A percentile compares a stretch with the other conserved stretches of the same genome.
Conservation (phyloP, 2,113 vertebrate genomes). For the Haplotaxodon microlepis region DNA sequence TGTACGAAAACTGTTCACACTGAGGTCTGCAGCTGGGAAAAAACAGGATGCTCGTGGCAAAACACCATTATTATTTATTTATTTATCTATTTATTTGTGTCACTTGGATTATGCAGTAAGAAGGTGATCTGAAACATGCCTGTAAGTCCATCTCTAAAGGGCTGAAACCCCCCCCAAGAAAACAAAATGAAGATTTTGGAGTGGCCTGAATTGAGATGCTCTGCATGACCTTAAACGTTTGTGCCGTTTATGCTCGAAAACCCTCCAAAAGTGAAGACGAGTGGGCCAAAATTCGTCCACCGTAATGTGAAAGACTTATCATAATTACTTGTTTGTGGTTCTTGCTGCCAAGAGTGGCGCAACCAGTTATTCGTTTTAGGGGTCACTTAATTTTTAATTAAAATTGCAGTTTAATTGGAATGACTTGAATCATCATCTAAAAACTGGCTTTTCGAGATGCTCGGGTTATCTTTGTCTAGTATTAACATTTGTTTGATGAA, state of each 20-base stretch:
- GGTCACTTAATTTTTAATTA: neutral
- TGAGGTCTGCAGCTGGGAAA: neutral
- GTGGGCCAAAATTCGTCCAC: neutral
- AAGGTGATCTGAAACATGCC: neutral
- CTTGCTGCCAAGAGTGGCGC: neutral
- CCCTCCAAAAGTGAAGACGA: neutral
- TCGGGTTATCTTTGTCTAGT: neutral
- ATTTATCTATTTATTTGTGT: neutral
- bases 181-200: neutral
- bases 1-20: neutral
- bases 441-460: fast-evolving
- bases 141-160: neutral
- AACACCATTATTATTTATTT: neutral
- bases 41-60: neutral
- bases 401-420: fast-evolving
- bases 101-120: neutral
- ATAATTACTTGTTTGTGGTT: neutral
- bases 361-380: neutral
- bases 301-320: neutral
- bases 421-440: fast-evolving
- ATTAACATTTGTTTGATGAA: neutral
- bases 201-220: fast-evolving
- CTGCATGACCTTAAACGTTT: neutral
- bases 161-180: fast-evolving
- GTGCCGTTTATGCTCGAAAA: neutral